These are phyloP conservation scores for Cephalopholis sonnerati DNA, from an alignment of 2,113 vertebrate genomes.

Conservation along the genomic window DNA sequence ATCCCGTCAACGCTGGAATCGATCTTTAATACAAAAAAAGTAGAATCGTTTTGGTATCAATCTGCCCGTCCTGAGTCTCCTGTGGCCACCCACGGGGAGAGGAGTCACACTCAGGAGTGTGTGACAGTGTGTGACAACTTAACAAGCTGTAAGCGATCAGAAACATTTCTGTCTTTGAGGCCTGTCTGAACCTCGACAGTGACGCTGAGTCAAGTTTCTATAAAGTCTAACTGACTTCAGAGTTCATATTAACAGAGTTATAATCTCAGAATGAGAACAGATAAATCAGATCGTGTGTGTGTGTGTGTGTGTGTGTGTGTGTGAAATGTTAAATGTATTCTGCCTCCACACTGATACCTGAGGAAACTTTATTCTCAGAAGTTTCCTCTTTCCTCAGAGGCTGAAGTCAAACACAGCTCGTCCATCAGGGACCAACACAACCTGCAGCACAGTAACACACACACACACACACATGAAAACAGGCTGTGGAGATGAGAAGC, in stretches of 20 bases:
- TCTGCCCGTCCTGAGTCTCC: no score
- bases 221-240: neutral
- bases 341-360: slow-evolving; percentile 18
- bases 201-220: neutral
- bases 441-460: slow-evolving; percentile 48
- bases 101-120: no score
- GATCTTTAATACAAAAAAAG: no score
- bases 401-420: slow-evolving; percentile 54
- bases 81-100: no score
- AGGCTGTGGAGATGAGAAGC: slow-evolving; percentile 63
- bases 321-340: slow-evolving; percentile 6
- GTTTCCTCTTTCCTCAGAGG: slow-evolving; percentile 53
- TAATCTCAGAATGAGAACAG: neutral
- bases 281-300: neutral
- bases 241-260: neutral
- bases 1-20: no score
- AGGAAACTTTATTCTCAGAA: slow-evolving; percentile 57
- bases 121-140: neutral
- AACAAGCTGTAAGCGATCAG: neutral
- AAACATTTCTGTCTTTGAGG: slow-evolving; percentile 20
- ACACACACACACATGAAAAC: slow-evolving; percentile 38
- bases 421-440: slow-evolving; percentile 59
- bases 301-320: no score
- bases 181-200: neutral
- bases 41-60: no score